These are phyloP conservation scores for Sinotaia quadrata DNA, from an alignment of 2,888 invertebrate genomes.

Conservation along the genomic window DNA sequence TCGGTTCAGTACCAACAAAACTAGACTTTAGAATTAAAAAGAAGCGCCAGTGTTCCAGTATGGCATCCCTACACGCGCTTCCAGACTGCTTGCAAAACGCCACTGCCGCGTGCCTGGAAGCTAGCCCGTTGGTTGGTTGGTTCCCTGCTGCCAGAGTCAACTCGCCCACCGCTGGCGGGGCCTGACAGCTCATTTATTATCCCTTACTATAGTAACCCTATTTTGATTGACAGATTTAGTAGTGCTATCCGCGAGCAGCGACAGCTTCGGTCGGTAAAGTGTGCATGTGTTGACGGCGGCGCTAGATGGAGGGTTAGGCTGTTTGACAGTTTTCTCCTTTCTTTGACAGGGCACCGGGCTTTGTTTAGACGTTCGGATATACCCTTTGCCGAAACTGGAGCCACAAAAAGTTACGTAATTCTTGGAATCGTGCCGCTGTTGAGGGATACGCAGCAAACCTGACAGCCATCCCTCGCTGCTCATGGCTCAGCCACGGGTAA, in stretches of 20 bases:
- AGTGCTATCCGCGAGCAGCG: constrained; percentile 61
- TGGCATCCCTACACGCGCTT: no score
- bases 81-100: no score
- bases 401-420: constrained; percentile 44
- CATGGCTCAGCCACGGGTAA: constrained; percentile 64
- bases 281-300: constrained; percentile 62
- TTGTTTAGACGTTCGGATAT: constrained; percentile 62
- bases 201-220: constrained; percentile 48
- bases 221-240: constrained; percentile 66
- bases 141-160: constrained; percentile 45
- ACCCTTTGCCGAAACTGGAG: constrained; percentile 39
- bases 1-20: no score
- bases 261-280: constrained; percentile 65
- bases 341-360: constrained; percentile 63
- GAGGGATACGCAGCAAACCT: constrained; percentile 18
- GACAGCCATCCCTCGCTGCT: constrained; percentile 45
- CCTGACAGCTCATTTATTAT: constrained; percentile 66
- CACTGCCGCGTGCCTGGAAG: no score
- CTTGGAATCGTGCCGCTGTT: constrained; percentile 37
- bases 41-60: no score
- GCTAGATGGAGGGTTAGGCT: constrained; percentile 55
- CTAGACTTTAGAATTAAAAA: no score
- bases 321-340: constrained; percentile 67
- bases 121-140: constrained; percentile 25
- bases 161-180: constrained; percentile 45